Conservation (phyloP, 2,113 vertebrate genomes). For the Cyphomyrus plagiostoma region DNA sequence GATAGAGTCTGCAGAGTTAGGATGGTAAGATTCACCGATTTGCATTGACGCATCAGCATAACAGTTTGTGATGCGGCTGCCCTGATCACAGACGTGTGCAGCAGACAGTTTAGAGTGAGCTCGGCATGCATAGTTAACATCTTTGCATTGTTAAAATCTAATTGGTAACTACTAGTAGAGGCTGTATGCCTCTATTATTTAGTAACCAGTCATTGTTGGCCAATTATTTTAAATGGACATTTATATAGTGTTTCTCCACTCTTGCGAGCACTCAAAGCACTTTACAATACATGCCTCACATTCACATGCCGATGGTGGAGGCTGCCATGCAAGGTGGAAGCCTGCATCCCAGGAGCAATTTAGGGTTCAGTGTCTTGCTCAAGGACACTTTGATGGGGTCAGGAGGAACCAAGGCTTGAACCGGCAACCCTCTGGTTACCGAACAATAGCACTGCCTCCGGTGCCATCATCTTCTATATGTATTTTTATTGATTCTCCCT, state of each 20-base stretch:
- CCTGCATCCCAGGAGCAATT: too few species aligned
- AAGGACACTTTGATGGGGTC: too few species aligned
- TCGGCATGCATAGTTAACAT: background rate
- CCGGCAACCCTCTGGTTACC: too few species aligned
- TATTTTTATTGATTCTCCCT: background rate
- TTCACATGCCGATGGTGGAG: too few species aligned
- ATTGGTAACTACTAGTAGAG: background rate
- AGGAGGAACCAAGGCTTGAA: too few species aligned
- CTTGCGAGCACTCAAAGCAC: too few species aligned
- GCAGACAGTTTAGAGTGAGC: background rate
- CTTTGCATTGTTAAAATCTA: background rate
- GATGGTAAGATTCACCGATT: background rate
- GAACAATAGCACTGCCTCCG: too few species aligned
- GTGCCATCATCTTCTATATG: too few species aligned
- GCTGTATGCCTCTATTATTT: background rate
- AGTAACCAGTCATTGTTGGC: background rate
- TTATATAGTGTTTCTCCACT: too few species aligned
- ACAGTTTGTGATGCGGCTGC: background rate
- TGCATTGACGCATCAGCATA: background rate
- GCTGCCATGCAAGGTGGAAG: too few species aligned
- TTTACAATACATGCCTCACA: too few species aligned
- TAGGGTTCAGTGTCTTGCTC: too few species aligned
- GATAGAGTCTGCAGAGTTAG: background rate
- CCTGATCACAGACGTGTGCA: background rate
- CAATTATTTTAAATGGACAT: background rate